Evolutionary conservation across 2,797 vertebrate genomes (phyloP).

Genomic region (Pseudochromis fuscus): DNA sequence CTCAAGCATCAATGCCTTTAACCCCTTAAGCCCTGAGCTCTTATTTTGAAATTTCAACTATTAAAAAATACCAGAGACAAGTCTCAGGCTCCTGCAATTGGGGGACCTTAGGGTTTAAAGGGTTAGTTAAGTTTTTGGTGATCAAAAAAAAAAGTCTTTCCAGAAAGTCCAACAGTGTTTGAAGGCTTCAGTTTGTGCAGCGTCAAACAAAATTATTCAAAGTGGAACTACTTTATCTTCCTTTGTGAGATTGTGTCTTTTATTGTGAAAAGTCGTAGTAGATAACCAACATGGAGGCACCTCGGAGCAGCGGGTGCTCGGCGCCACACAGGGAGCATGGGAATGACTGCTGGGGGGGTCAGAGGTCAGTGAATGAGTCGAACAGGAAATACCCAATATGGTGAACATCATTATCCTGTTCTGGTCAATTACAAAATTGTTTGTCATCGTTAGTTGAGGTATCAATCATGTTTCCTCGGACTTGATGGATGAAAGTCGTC

Average conservation of each 20-base stretch:
- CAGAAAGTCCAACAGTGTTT: too few species aligned
- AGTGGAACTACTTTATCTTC: too few species aligned
- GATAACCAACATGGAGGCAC: slow-evolving; percentile 12
- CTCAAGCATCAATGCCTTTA: too few species aligned
- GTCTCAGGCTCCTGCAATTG: too few species aligned
- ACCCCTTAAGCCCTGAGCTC: too few species aligned
- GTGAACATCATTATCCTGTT: slow-evolving; percentile 64
- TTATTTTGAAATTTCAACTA: too few species aligned
- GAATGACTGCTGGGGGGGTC: slow-evolving; percentile 53
- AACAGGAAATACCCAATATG: slow-evolving; percentile 76
- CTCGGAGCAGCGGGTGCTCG: slow-evolving; percentile 1
- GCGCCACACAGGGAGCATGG: slow-evolving; percentile 61
- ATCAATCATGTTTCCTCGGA: slow-evolving; percentile 21
- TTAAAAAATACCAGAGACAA: too few species aligned
- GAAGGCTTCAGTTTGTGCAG: not conserved
- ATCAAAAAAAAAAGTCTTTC: too few species aligned
- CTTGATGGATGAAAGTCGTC: slow-evolving; percentile 14
- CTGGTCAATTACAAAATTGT: slow-evolving; percentile 63
- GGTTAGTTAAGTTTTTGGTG: too few species aligned
- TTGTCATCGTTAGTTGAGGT: slow-evolving; percentile 36
- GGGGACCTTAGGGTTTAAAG: too few species aligned
- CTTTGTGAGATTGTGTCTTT: not conserved
- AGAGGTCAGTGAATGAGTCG: slow-evolving; percentile 62
- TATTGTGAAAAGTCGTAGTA: too few species aligned
- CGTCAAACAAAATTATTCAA: slow-evolving; percentile 22